These are phyloP conservation scores for Xiphias gladius DNA, from an alignment of 2,113 vertebrate species.

Conservation along the genomic window DNA sequence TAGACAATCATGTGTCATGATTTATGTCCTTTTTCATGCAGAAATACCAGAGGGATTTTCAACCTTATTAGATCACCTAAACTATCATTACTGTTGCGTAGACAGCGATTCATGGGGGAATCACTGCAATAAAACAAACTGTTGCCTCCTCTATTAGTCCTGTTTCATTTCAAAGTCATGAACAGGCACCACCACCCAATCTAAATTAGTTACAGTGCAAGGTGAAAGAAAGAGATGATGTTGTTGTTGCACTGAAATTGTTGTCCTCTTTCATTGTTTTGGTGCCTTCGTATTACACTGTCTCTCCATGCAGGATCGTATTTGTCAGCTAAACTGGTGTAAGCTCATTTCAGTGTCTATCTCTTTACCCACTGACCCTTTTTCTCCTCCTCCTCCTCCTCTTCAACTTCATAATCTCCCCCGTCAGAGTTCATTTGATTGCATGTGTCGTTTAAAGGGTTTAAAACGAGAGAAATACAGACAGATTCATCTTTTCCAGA, in stretches of 20 bases:
- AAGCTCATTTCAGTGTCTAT: conserved; percentile 43
- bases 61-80: conserved; percentile 30
- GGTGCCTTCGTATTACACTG: not conserved
- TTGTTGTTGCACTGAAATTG: not conserved
- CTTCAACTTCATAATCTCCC: conserved; percentile 51
- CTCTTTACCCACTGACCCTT: conserved; percentile 56
- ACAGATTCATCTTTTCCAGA: conserved; percentile 31
- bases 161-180: conserved; percentile 19
- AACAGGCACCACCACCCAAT: not conserved
- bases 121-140: conserved; percentile 12
- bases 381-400: conserved; percentile 19
- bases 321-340: conserved; percentile 37
- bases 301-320: not conserved
- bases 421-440: conserved; percentile 47
- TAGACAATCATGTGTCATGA: conserved; percentile 29
- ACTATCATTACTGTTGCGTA: conserved; percentile 1
- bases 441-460: conserved; percentile 35
- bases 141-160: conserved; percentile 24
- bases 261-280: conserved; percentile 19
- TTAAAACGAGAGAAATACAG: conserved; percentile 1
- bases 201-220: not conserved
- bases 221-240: not conserved
- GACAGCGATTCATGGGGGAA: conserved; percentile 11
- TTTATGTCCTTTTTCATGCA: conserved; percentile 42
- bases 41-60: conserved; percentile 28